phyloP scores from a whole-genome alignment of 2,888 invertebrate species.

The Xanthia icteritia region DNA sequence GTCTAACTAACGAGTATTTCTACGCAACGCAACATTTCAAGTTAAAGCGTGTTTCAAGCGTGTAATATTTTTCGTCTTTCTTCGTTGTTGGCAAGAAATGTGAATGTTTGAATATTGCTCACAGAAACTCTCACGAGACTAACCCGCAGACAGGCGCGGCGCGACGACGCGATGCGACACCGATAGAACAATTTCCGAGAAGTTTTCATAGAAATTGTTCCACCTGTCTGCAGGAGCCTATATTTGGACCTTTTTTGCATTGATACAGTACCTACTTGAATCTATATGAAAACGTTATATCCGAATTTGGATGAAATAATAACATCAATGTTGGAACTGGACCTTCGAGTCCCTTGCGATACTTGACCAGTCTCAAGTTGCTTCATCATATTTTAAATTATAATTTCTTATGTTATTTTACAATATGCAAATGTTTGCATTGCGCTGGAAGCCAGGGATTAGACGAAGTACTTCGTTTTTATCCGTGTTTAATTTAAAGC shows the following conservation, averaged over 20 bases:
- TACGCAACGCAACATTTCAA: background rate
- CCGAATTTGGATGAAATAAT: conserved; percentile 9
- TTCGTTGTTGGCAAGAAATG: background rate
- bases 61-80: background rate
- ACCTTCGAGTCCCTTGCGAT: background rate
- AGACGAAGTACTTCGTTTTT: background rate
- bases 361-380: conserved; percentile 17
- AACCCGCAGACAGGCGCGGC: too few species aligned
- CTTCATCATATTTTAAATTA: background rate
- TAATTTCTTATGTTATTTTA: background rate
- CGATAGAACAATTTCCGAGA: too few species aligned
- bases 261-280: conserved; percentile 1
- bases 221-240: background rate
- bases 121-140: background rate
- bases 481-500: background rate
- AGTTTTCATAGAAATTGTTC: too few species aligned
- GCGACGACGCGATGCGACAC: too few species aligned
- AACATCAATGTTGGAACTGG: background rate
- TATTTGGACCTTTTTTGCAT: conserved; percentile 4
- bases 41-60: too few species aligned
- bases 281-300: background rate
- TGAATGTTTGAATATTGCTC: background rate
- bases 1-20: background rate
- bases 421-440: background rate
- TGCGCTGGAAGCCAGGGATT: background rate